Evolutionary conservation across 1,140 invertebrate genomes (phyloP).

Genomic region (Pectinophora gossypiella): DNA sequence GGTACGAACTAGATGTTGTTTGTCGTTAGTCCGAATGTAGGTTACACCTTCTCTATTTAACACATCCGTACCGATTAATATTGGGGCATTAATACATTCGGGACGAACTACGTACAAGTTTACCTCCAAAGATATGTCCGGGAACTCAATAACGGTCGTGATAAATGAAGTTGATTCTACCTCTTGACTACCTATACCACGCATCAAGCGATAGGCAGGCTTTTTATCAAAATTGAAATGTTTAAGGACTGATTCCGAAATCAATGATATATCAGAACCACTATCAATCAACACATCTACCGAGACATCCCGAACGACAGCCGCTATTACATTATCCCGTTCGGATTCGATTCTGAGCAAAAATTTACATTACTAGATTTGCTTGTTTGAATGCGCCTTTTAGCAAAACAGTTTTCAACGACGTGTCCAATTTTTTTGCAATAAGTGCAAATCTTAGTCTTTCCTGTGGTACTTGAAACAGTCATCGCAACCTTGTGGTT

Average conservation of each 20-base stretch:
- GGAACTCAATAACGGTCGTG: not conserved
- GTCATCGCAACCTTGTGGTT: not conserved
- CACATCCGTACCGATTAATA: too few relatives aligned
- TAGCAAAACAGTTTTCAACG: not conserved
- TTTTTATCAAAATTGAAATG: not conserved
- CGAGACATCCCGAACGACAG: not conserved
- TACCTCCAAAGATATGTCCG: not conserved
- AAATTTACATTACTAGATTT: not conserved
- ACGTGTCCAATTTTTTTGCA: not conserved
- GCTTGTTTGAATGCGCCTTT: not conserved
- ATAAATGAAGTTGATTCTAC: not conserved
- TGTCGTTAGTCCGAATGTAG: not conserved
- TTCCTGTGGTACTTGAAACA: too few relatives aligned
- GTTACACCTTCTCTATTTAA: too few relatives aligned
- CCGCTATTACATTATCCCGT: not conserved
- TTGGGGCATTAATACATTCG: not conserved
- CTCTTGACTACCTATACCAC: not conserved
- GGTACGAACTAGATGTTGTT: not conserved
- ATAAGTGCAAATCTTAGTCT: not conserved
- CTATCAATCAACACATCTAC: too few relatives aligned
- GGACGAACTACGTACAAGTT: not conserved
- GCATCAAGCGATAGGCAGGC: not conserved
- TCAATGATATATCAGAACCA: not conserved
- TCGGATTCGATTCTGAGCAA: not conserved
- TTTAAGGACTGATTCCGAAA: not conserved